Percentiles rank a stretch among this genome's conserved stretches.
These are phyloP conservation scores for Ctenoplectra terminalis DNA, from an alignment of 1,140 invertebrate genomes.

Conservation along the genomic window DNA sequence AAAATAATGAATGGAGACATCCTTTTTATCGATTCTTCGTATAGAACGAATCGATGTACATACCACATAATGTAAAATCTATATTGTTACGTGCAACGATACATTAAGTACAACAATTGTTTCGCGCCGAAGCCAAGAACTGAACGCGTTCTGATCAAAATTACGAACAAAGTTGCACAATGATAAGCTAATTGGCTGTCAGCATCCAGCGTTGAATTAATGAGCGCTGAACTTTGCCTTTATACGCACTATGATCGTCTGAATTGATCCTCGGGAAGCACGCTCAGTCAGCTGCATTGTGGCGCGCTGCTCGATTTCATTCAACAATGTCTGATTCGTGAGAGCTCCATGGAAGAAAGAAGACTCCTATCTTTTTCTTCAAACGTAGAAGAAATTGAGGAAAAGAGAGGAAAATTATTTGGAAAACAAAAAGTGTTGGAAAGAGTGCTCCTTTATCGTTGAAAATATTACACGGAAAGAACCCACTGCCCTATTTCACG, in stretches of 20 bases:
- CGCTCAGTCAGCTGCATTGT: conserved; percentile 23
- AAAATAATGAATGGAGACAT: not conserved
- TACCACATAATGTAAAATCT: no score
- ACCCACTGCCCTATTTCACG: not conserved
- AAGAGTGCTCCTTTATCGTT: not conserved
- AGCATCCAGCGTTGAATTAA: conserved; percentile 33
- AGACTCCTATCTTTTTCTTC: not conserved
- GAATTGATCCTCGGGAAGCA: conserved; percentile 53
- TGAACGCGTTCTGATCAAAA: not conserved
- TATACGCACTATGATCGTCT: conserved; percentile 24
- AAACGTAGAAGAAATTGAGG: no score
- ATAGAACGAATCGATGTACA: no score
- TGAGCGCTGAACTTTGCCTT: conserved; percentile 53
- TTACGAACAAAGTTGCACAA: not conserved
- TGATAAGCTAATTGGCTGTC: not conserved
- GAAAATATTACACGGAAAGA: no score
- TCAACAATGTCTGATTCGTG: conserved; percentile 29
- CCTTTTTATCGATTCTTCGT: not conserved
- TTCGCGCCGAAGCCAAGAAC: not conserved
- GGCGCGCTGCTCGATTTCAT: conserved; percentile 45
- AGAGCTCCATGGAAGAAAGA: not conserved
- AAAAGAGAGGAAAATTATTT: no score
- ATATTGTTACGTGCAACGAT: no score
- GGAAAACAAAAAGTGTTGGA: not conserved
- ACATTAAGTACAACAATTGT: no score